Evolutionary conservation across 92 coral and sea anemone genomes (phyloP).

Genomic region (Blastomussa wellsi): DNA sequence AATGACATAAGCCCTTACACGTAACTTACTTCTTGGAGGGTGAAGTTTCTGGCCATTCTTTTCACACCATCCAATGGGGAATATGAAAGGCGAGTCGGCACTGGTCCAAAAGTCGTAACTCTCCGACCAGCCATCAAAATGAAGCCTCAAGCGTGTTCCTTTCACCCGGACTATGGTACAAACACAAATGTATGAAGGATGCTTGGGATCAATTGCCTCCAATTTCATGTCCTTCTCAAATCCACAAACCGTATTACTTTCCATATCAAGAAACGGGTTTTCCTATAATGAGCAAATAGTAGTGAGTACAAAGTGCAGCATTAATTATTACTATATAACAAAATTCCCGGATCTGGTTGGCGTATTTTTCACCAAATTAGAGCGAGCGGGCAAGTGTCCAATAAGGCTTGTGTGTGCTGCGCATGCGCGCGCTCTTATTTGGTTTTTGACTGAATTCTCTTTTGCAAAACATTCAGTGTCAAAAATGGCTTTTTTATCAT

Average conservation of each 20-base stretch:
- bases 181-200: constrained; percentile 96
- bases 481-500: too few relatives aligned
- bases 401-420: too few relatives aligned
- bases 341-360: too few relatives aligned
- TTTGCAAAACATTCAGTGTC: too few relatives aligned
- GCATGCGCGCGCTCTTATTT: too few relatives aligned
- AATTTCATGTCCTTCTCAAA: constrained; percentile 92
- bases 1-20: not conserved
- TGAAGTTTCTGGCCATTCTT: constrained; percentile 80
- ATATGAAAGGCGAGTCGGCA: constrained; percentile 87
- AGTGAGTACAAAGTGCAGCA: too few relatives aligned
- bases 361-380: too few relatives aligned
- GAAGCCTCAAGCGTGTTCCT: constrained; percentile 89
- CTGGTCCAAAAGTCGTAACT: constrained; percentile 99
- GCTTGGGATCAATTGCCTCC: constrained; percentile 95
- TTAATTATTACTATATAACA: too few relatives aligned
- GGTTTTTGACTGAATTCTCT: too few relatives aligned
- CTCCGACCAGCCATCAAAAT: constrained; percentile 99
- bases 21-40: constrained; percentile 88
- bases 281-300: constrained; percentile 22
- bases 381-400: too few relatives aligned
- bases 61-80: constrained; percentile 95
- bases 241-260: constrained; percentile 59
- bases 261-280: constrained; percentile 43
- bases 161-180: constrained; percentile 94